These are phyloP conservation scores for Trisateles emortualis DNA, from an alignment of 2,888 invertebrate species.

Conservation along the genomic window DNA sequence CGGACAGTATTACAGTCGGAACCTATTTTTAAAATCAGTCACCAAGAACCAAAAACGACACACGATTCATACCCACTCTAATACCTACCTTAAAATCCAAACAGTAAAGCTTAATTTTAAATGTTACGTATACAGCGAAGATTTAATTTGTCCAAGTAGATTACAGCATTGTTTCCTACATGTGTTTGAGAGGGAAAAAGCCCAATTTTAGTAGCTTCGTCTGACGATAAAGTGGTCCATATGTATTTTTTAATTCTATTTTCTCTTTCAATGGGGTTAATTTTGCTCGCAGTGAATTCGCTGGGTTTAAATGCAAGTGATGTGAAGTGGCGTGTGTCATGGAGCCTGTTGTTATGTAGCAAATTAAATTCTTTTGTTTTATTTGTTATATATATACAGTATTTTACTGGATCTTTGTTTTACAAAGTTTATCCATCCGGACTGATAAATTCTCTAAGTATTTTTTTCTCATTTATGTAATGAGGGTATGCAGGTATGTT, in stretches of 20 bases:
- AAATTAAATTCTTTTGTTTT: constrained; percentile 29
- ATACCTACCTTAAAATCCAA: not conserved
- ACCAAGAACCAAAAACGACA: constrained; percentile 23
- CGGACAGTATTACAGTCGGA: constrained; percentile 27
- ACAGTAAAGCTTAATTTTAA: constrained; percentile 9
- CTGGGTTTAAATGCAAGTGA: constrained; percentile 38
- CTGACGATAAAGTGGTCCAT: constrained; percentile 42
- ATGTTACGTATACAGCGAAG: constrained; percentile 34
- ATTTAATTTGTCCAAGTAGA: constrained; percentile 68
- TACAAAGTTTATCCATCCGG: too few species aligned
- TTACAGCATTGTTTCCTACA: constrained; percentile 67
- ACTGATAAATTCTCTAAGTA: too few species aligned
- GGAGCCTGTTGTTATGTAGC: constrained; percentile 15
- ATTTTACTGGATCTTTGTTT: too few species aligned
- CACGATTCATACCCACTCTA: not conserved
- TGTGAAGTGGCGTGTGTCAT: constrained; percentile 35
- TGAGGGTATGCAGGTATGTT: too few species aligned
- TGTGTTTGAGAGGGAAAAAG: constrained; percentile 60
- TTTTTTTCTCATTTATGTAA: too few species aligned
- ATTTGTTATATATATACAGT: not conserved
- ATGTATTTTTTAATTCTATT: constrained; percentile 62
- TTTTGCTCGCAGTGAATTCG: constrained; percentile 53
- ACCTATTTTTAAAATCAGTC: constrained; percentile 41
- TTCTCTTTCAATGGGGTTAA: constrained; percentile 62
- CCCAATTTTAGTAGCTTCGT: constrained; percentile 60